These are phyloP conservation scores for Pseudococcus viburni DNA, from an alignment of 2,888 invertebrate species.

Conservation along the genomic window DNA sequence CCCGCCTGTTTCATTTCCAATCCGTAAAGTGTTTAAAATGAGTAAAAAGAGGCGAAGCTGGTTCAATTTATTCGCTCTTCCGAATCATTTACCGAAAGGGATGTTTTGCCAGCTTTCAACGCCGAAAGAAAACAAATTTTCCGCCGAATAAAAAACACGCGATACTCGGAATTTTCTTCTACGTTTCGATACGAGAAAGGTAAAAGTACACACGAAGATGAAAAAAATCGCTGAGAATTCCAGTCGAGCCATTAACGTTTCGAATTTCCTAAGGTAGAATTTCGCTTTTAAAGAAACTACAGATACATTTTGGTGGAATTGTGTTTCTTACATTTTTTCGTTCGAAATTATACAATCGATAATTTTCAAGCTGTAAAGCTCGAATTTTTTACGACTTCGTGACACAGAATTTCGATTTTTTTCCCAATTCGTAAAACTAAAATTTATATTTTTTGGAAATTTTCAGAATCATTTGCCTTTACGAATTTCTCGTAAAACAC, in stretches of 20 bases:
- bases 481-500: neutral
- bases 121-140: neutral
- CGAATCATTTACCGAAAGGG: neutral
- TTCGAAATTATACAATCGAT: neutral
- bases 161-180: neutral
- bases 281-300: neutral
- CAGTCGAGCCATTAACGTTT: neutral
- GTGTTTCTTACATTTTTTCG: too few relatives aligned
- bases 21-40: neutral
- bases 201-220: neutral
- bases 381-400: too few relatives aligned
- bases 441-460: too few relatives aligned
- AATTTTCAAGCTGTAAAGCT: too few relatives aligned
- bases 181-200: neutral
- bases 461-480: neutral
- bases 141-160: neutral
- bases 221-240: neutral
- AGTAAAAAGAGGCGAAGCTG: neutral
- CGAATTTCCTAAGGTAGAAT: neutral
- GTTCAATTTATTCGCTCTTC: constrained; percentile 15
- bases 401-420: too few relatives aligned
- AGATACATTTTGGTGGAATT: too few relatives aligned
- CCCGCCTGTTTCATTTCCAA: neutral
- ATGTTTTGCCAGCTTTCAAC: neutral
- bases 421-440: too few relatives aligned